Conservation (phyloP, 2,797 vertebrate genomes). For the Acropternis orthonyx region DNA sequence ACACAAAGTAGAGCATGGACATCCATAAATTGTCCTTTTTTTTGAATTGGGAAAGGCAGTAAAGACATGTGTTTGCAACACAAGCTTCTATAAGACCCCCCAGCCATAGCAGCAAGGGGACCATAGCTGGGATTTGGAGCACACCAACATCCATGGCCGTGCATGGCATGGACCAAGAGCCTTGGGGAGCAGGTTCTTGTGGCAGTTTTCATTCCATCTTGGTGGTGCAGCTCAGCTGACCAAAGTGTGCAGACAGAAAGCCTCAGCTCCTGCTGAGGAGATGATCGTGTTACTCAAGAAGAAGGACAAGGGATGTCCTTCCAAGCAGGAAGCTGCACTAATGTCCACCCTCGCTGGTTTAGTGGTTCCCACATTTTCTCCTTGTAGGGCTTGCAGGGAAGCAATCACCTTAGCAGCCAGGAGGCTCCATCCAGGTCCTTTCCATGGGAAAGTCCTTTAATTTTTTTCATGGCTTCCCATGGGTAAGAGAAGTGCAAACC, state of each 20-base stretch:
- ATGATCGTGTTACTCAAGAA: background rate
- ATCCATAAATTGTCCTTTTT: background rate
- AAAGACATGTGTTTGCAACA: background rate
- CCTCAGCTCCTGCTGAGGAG: background rate
- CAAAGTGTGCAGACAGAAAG: background rate
- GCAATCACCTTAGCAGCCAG: background rate
- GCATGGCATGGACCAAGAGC: background rate
- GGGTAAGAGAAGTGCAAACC: background rate
- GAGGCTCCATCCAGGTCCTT: background rate
- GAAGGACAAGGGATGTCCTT: background rate
- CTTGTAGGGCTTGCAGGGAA: background rate
- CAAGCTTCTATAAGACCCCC: background rate
- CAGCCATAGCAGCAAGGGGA: background rate
- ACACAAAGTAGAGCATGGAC: background rate
- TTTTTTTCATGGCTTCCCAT: background rate
- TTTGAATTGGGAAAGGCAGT: background rate
- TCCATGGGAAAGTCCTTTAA: background rate
- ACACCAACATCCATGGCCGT: accelerated
- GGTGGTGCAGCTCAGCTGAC: background rate
- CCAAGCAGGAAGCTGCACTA: background rate
- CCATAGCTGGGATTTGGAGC: background rate
- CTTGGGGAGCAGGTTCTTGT: background rate
- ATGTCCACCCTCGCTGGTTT: background rate
- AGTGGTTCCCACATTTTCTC: background rate
- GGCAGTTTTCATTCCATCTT: background rate